A percentile compares a stretch with the other conserved stretches of the same genome.
Conservation (phyloP, 2,888 invertebrate genomes). For the Tanypteryx hageni region DNA sequence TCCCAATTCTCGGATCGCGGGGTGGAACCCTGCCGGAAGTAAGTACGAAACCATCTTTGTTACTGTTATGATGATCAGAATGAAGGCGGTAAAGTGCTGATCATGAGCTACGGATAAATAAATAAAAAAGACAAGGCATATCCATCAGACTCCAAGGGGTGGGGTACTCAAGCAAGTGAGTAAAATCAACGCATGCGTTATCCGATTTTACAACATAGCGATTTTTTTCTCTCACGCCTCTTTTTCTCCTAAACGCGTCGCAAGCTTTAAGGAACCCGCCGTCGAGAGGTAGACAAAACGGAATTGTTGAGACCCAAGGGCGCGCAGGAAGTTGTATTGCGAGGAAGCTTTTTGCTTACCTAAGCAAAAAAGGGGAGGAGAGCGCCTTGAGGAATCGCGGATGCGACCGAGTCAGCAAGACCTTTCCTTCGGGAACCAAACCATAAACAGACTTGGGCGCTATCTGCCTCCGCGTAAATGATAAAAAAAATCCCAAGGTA, state of each 20-base stretch:
- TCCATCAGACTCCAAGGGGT: too few relatives aligned
- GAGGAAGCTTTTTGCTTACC: background rate
- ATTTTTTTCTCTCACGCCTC: background rate
- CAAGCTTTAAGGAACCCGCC: background rate
- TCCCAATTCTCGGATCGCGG: too few relatives aligned
- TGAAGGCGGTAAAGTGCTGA: too few relatives aligned
- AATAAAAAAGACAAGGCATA: too few relatives aligned
- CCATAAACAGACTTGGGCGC: background rate
- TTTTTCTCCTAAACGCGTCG: background rate
- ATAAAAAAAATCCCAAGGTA: background rate
- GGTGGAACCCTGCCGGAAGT: too few relatives aligned
- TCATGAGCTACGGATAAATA: too few relatives aligned
- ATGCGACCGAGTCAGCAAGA: background rate
- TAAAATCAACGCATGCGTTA: too few relatives aligned
- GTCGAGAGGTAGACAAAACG: background rate
- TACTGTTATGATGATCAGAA: too few relatives aligned
- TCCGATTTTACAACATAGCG: background rate
- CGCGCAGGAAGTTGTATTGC: background rate
- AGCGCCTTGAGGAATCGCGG: background rate
- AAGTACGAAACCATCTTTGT: too few relatives aligned
- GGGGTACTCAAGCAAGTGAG: too few relatives aligned
- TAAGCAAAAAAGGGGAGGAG: background rate
- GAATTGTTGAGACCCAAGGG: background rate
- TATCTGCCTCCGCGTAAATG: background rate
- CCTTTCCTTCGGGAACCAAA: background rate